Base-by-base conservation (phyloP, 2,888 invertebrate species). In the Scaptomyza parva region DNA sequence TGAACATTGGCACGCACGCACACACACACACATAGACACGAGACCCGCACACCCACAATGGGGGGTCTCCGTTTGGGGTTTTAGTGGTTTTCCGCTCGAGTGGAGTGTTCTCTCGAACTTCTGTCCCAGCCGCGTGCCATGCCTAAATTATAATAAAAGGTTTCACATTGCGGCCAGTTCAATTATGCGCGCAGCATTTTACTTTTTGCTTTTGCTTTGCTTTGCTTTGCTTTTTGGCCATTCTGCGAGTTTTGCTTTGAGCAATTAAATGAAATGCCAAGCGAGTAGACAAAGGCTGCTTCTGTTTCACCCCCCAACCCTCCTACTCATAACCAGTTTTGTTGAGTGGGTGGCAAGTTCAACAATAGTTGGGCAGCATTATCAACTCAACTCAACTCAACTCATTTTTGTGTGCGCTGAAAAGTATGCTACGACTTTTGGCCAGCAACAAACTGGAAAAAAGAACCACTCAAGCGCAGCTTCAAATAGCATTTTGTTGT, bases 131-230 rank as follows among this genome's bases (percentile, higher is more conserved):
- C 62, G 70, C 77, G 72, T 79, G 81, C 79, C 61, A 61, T 80
- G 80, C 74, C 78, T 70, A 83, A 76, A 82, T 85, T 85, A 80
- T 73, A 85, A 85, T 85, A 83, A 78, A 82, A 78, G 82, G 87
- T 80, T 85, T 76, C 70, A 76, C 71, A 78, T 76, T 80, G 78
- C 74, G 78, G 72, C 78, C 63, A 69, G 54, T 41, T 44, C 44
- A 76, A 83, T 65, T 67, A 79, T 78, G 64, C 73, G 63, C 65
- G 43, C 72, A 54, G 54, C 74, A 55, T 54, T 69, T 24, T 9
- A 22, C n/a, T n/a, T n/a, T n/a, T 26, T 44, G n/a, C 59, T 35
- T 72, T 33, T 35, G 44, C 59, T 30, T 66, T 52, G 59, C 51
- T 14, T 22, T 60, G 57, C 44, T 20, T 20, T 40, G 40, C 63